Evolutionary conservation across 23 tunicate genomes (phyloP).

Genomic region (Trididemnum miniatum): DNA sequence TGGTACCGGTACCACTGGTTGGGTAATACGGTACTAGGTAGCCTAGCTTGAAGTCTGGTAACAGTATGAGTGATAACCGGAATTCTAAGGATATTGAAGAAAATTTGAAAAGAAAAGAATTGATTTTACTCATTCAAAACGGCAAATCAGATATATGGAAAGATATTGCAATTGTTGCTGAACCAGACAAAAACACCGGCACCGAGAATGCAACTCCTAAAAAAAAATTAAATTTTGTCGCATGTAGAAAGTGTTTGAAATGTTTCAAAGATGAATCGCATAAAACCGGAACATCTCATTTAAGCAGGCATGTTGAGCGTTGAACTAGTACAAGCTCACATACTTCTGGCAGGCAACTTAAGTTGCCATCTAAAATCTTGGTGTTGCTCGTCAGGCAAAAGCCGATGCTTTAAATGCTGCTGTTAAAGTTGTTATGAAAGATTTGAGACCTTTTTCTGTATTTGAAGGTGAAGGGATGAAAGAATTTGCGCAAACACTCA

Average conservation of each 20-base stretch:
- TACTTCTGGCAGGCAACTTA: background rate
- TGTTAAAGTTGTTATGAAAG: background rate
- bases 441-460: slow-evolving; percentile 15
- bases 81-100: no score
- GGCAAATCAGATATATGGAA: background rate
- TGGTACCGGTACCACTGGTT: no score
- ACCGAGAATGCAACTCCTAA: no score
- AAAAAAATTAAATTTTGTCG: background rate
- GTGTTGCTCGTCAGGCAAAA: background rate
- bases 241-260: background rate
- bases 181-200: no score
- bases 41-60: no score
- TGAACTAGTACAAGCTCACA: no score
- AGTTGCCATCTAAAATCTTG: background rate
- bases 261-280: background rate
- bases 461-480: no score
- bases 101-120: background rate
- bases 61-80: no score
- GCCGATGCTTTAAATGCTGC: background rate
- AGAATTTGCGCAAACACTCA: no score
- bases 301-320: no score
- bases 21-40: no score
- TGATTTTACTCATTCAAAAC: background rate
- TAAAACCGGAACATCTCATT: background rate
- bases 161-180: background rate